Percentiles rank a stretch among this genome's conserved stretches.
Evolutionary conservation across 2,797 vertebrate genomes (phyloP).

Genomic region (Crossoptilon crossoptilon): DNA sequence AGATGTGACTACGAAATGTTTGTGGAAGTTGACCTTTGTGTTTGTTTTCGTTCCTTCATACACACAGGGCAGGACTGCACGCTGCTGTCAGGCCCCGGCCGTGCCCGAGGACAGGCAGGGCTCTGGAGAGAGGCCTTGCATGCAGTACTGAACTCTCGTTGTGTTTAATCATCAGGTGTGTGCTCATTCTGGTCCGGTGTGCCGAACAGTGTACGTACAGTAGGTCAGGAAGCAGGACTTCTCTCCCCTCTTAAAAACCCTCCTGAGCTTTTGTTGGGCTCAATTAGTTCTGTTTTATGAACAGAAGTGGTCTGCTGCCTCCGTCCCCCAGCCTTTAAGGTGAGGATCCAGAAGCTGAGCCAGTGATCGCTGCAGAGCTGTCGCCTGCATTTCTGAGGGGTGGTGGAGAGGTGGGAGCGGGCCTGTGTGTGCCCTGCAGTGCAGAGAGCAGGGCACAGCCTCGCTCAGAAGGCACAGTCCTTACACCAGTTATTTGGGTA

Average conservation of each 20-base stretch:
- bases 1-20: fast-evolving
- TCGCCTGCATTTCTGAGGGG: no score
- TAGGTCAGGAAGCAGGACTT: background rate
- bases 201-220: background rate
- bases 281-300: background rate
- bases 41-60: fast-evolving
- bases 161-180: background rate
- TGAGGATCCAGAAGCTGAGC: background rate
- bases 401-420: no score
- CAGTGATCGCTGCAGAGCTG: fast-evolving
- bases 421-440: no score
- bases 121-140: background rate
- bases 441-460: no score
- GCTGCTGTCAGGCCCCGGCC: fast-evolving
- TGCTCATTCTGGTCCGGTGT: background rate
- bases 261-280: fast-evolving
- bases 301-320: background rate
- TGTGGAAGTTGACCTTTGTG: background rate
- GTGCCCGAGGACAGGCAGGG: background rate
- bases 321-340: background rate
- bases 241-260: background rate
- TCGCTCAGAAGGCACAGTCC: fast-evolving
- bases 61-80: fast-evolving
- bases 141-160: background rate
- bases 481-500: background rate